Percentiles rank a stretch among this genome's conserved stretches.
These are phyloP conservation scores for Papilio polyxenes DNA, from an alignment of 1,140 invertebrate species.

Conservation along the genomic window DNA sequence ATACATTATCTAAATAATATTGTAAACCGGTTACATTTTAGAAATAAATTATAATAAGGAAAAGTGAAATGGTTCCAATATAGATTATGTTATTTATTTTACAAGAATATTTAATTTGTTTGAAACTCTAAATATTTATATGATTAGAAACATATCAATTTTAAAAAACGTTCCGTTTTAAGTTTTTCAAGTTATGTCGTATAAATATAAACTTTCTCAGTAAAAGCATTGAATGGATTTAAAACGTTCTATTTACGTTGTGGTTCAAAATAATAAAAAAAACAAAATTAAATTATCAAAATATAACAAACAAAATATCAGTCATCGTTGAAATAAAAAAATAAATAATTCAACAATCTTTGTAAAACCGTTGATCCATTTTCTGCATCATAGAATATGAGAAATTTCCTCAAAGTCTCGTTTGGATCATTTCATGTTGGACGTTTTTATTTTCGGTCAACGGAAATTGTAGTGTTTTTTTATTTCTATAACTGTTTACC, in stretches of 20 bases:
- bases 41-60: background rate
- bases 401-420: background rate
- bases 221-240: background rate
- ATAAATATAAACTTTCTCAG: background rate
- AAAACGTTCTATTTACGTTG: background rate
- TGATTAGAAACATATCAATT: background rate
- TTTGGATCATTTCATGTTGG: background rate
- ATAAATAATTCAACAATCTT: background rate
- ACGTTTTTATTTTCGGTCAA: constrained; percentile 3
- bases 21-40: background rate
- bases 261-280: background rate
- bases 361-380: constrained; percentile 13
- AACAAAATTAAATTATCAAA: background rate
- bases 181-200: background rate
- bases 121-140: background rate
- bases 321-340: background rate
- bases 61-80: constrained; percentile 17
- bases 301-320: no score
- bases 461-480: constrained; percentile 5
- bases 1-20: background rate
- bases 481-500: constrained; percentile 10
- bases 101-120: background rate
- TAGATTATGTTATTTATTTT: background rate
- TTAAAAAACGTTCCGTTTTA: background rate
- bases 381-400: constrained; percentile 19